These are phyloP conservation scores for Acrocephalus arundinaceus DNA, from an alignment of 2,113 vertebrate species.

Conservation along the genomic window DNA sequence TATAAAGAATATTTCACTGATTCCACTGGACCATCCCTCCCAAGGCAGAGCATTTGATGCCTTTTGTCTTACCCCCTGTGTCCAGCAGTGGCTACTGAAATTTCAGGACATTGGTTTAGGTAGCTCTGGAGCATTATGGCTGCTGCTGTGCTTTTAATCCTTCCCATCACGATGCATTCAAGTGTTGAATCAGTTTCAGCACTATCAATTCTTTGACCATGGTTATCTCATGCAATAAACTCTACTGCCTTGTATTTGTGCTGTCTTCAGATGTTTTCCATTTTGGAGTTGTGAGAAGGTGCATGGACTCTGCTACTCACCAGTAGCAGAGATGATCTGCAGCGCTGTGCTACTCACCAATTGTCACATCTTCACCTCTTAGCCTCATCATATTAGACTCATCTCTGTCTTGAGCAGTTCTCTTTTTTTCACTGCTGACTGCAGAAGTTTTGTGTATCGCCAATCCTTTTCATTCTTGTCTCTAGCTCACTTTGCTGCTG, in stretches of 20 bases:
- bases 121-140: not conserved
- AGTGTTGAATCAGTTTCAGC: not conserved
- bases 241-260: not conserved
- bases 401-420: not conserved
- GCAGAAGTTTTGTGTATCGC: fast-evolving
- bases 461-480: not conserved
- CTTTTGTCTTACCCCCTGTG: not conserved
- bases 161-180: not conserved
- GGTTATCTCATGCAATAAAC: not conserved
- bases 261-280: not conserved
- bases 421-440: not conserved
- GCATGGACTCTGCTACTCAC: not conserved
- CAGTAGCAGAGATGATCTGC: not conserved
- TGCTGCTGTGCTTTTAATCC: not conserved
- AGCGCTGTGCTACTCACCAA: fast-evolving
- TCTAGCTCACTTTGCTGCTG: not conserved
- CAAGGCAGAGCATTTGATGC: not conserved
- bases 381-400: not conserved
- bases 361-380: not conserved
- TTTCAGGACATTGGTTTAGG: not conserved
- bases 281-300: not conserved
- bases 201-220: not conserved
- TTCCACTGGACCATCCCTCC: not conserved
- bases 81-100: not conserved
- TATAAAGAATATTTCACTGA: not conserved